Evolutionary conservation across 2,888 invertebrate species (phyloP).

Genomic region (Papilio protenor): DNA sequence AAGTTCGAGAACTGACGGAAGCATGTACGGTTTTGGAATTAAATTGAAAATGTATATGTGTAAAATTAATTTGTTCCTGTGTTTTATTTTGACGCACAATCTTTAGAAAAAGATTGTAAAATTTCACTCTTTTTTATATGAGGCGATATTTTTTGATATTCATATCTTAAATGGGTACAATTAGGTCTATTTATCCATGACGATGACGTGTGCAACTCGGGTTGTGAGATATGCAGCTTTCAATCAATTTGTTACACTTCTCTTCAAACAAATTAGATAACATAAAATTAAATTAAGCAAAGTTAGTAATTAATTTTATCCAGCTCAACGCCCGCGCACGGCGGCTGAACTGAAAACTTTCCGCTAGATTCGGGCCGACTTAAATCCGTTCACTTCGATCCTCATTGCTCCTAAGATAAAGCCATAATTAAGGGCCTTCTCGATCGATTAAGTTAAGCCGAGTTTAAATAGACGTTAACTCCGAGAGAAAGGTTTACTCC

Average conservation of each 20-base stretch:
- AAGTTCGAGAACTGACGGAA: not conserved
- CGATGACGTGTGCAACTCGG: not conserved
- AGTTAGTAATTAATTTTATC: slow-evolving; percentile 36
- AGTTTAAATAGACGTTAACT: slow-evolving; percentile 84
- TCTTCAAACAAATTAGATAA: not conserved
- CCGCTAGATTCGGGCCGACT: slow-evolving; percentile 66
- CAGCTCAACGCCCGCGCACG: slow-evolving; percentile 43
- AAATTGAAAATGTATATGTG: not conserved
- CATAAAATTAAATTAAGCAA: slow-evolving; percentile 31
- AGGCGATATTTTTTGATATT: too few species aligned
- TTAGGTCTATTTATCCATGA: not conserved
- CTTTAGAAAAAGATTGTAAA: too few species aligned
- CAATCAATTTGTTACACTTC: not conserved
- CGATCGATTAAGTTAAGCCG: slow-evolving; percentile 83
- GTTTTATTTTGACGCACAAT: too few species aligned
- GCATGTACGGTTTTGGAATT: not conserved
- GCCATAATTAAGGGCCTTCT: slow-evolving; percentile 83
- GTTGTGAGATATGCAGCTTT: not conserved
- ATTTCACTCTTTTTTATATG: too few species aligned
- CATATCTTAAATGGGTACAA: not conserved
- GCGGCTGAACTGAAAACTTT: slow-evolving; percentile 54
- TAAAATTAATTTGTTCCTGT: not conserved
- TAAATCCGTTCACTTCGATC: slow-evolving; percentile 74
- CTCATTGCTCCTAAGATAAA: slow-evolving; percentile 78
- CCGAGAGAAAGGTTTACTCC: slow-evolving; percentile 83